A percentile compares a stretch with the other conserved stretches of the same genome.
Evolutionary conservation across 1,140 invertebrate species (phyloP).

Genomic region (Homarus americanus): DNA sequence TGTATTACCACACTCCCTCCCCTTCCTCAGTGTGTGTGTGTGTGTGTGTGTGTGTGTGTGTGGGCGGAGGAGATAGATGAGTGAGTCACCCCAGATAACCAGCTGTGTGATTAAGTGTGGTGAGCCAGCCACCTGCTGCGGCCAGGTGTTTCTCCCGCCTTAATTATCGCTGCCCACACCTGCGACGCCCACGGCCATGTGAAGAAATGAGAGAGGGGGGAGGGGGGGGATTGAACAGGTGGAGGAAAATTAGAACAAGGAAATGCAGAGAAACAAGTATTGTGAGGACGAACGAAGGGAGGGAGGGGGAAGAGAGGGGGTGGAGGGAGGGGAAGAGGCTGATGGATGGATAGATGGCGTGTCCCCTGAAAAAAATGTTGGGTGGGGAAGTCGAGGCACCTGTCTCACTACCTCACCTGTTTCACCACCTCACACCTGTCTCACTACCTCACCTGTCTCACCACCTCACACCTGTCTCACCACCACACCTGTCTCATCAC

Average conservation of each 20-base stretch:
- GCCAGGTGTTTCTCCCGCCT: background rate
- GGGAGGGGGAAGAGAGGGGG: background rate
- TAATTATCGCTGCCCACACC: background rate
- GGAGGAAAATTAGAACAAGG: background rate
- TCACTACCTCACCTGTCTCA: too few relatives aligned
- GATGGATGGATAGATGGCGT: background rate
- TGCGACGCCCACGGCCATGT: background rate
- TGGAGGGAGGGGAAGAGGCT: background rate
- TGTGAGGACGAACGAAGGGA: background rate
- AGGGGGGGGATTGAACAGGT: background rate
- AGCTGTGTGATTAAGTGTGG: background rate
- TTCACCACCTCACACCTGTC: too few relatives aligned
- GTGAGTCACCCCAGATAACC: background rate
- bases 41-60: slow-evolving; percentile 15
- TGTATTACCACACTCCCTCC: too few relatives aligned
- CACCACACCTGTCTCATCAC: too few relatives aligned
- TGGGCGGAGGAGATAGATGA: background rate
- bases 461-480: too few relatives aligned
- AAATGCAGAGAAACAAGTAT: background rate
- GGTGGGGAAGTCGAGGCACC: too few relatives aligned
- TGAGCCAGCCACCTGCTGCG: background rate
- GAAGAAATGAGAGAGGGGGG: background rate
- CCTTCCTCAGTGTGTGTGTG: slow-evolving; percentile 28
- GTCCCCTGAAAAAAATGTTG: background rate
- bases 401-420: too few relatives aligned